Conservation (phyloP, 2,888 invertebrate genomes). For the Perithous albicinctus region DNA sequence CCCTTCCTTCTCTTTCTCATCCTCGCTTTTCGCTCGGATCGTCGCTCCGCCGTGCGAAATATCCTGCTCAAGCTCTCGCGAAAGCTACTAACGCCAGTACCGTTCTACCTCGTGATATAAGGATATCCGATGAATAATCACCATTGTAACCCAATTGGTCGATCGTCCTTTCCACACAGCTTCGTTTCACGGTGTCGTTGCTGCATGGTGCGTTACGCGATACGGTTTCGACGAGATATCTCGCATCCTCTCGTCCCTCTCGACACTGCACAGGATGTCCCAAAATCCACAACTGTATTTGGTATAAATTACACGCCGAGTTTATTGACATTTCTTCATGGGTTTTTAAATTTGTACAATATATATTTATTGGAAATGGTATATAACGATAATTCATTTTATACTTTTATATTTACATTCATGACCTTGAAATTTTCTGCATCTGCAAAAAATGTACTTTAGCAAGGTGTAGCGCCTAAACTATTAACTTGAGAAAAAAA, state of each 20-base stretch:
- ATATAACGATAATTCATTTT: too few species aligned
- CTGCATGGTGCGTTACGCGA: conserved; percentile 17
- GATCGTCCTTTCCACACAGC: conserved; percentile 23
- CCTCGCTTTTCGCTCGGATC: background rate
- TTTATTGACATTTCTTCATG: too few species aligned
- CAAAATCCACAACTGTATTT: too few species aligned
- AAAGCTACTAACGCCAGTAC: conserved; percentile 39
- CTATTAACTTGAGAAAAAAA: too few species aligned
- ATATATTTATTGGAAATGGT: too few species aligned
- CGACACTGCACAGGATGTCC: background rate
- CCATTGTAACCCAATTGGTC: conserved; percentile 43
- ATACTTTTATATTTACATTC: too few species aligned
- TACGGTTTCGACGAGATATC: conserved; percentile 14
- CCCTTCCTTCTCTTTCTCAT: conserved; percentile 4
- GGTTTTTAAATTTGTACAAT: too few species aligned
- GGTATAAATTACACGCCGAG: too few species aligned
- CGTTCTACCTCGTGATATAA: conserved; percentile 32
- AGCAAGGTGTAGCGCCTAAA: too few species aligned
- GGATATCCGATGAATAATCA: conserved; percentile 56
- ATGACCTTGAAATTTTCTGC: too few species aligned
- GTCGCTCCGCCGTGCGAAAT: conserved; percentile 30
- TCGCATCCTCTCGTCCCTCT: background rate
- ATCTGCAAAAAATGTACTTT: too few species aligned
- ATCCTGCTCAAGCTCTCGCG: conserved; percentile 19
- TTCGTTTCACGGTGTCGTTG: conserved; percentile 21